A percentile compares a stretch with the other conserved stretches of the same genome.
These are phyloP conservation scores for Tamias sibiricus DNA, from an alignment of 2,113 vertebrate species.

Conservation along the genomic window DNA sequence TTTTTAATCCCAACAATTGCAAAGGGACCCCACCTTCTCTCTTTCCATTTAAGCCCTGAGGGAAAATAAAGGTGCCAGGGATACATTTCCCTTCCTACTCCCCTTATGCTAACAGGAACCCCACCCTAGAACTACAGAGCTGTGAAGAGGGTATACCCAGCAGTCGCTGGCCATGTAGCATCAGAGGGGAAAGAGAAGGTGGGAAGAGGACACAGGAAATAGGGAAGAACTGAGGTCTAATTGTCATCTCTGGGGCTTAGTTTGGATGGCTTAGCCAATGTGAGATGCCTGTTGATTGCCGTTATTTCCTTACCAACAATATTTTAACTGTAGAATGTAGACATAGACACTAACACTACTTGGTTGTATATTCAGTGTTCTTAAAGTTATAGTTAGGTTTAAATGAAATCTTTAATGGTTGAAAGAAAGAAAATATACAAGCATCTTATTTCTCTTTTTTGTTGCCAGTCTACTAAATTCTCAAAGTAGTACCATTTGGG, in stretches of 20 bases:
- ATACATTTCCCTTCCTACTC: conserved; percentile 47
- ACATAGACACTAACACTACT: background rate
- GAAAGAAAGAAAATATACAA: background rate
- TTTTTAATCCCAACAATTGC: conserved; percentile 51
- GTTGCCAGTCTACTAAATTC: background rate
- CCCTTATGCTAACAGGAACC: background rate
- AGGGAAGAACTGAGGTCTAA: background rate
- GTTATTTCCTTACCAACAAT: background rate
- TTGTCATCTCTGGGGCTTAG: background rate
- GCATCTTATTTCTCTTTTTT: background rate
- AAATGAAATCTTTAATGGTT: conserved; percentile 37
- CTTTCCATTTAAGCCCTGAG: conserved; percentile 34
- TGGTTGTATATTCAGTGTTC: background rate
- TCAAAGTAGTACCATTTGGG: background rate
- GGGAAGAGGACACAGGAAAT: background rate
- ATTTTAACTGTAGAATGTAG: background rate
- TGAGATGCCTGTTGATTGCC: background rate
- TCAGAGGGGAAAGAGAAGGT: too few species aligned
- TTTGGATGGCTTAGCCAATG: rapidly evolving
- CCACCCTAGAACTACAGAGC: background rate
- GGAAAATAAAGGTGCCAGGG: conserved; percentile 49
- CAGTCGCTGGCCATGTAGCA: background rate
- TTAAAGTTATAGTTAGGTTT: background rate
- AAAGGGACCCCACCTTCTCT: conserved; percentile 14
- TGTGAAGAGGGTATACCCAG: too few species aligned